phyloP scores from a whole-genome alignment of 2,113 vertebrate genomes.

The Rhinolophus ferrumequinum region DNA sequence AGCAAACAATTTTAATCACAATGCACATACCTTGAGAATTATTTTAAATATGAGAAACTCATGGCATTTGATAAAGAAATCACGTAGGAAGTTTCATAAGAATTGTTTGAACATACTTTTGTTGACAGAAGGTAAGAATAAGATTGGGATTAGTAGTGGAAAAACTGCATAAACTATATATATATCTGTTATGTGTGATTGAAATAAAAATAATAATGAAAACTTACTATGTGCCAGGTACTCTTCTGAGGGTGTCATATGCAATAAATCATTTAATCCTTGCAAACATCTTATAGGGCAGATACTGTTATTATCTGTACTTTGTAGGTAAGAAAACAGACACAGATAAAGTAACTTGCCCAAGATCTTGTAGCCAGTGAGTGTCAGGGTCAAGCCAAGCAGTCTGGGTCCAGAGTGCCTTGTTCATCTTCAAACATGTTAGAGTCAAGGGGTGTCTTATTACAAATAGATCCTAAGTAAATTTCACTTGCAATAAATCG shows the following conservation, averaged over 20 bases:
- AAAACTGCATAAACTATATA: background rate
- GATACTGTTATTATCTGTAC: background rate
- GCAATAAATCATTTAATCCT: background rate
- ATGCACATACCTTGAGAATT: background rate
- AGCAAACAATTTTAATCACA: background rate
- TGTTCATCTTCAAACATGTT: background rate
- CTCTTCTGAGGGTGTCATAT: background rate
- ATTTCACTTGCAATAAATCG: background rate
- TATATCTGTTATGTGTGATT: background rate
- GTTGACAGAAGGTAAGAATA: background rate
- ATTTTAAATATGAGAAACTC: slow-evolving; percentile 10
- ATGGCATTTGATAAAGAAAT: background rate
- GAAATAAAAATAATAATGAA: background rate
- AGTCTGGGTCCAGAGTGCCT: background rate
- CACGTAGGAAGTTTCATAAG: background rate
- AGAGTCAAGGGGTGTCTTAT: background rate
- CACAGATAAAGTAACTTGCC: background rate
- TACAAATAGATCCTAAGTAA: background rate
- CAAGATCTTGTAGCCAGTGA: background rate
- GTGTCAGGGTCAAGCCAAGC: background rate
- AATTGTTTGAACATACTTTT: background rate
- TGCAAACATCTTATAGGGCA: background rate
- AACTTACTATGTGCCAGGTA: background rate
- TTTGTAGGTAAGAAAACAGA: background rate
- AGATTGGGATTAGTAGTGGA: background rate